These are phyloP conservation scores for Otolemur garnettii DNA, from an alignment of 2,113 vertebrate species.

Conservation along the genomic window DNA sequence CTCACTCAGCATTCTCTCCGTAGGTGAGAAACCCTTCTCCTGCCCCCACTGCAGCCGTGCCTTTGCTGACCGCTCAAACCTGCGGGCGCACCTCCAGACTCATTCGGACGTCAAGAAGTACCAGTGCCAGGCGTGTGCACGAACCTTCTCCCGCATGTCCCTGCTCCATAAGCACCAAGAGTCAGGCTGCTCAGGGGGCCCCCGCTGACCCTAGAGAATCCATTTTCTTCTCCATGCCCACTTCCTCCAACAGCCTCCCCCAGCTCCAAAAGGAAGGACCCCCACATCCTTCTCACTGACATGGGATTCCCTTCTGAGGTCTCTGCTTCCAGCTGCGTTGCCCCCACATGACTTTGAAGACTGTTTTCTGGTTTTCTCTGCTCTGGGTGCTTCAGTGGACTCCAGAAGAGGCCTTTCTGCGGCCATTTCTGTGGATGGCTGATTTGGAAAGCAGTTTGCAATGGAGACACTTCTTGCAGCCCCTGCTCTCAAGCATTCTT, in stretches of 20 bases:
- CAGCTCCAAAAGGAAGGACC: neutral
- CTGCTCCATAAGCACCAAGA: conserved; percentile 96
- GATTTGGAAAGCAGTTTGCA: neutral
- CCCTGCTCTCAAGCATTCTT: neutral
- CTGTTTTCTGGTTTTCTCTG: neutral
- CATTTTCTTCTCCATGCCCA: neutral
- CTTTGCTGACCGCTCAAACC: conserved; percentile 98
- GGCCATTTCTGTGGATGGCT: neutral
- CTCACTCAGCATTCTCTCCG: neutral
- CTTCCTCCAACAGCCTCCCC: neutral
- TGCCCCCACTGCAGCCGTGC: conserved; percentile 97
- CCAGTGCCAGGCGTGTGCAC: conserved; percentile 94
- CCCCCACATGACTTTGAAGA: neutral
- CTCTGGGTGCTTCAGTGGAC: neutral
- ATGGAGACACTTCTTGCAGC: neutral
- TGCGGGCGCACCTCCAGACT: conserved; percentile 98
- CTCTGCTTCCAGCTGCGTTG: rapidly evolving
- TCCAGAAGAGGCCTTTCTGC: neutral
- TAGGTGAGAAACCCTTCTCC: conserved; percentile 97
- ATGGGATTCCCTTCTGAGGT: neutral
- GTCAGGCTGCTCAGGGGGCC: conserved; percentile 91
- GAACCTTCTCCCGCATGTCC: conserved; percentile 99
- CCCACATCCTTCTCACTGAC: neutral
- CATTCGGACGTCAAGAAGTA: conserved; percentile 99
- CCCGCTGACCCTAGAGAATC: conserved; percentile 84